Evolutionary conservation across 2,888 invertebrate genomes (phyloP).

Genomic region (Antheraea yamamai): DNA sequence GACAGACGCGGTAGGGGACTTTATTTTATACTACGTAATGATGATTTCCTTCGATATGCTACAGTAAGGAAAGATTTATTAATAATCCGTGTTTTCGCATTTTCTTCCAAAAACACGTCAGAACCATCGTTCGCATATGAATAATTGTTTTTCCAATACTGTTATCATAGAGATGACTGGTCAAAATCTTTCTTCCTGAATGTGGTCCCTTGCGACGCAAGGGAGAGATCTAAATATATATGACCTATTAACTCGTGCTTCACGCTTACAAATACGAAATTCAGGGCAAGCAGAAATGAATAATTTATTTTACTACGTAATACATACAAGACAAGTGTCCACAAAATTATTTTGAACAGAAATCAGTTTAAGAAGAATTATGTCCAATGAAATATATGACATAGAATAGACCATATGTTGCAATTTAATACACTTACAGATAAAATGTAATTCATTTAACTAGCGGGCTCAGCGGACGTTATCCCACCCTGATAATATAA

Average conservation of each 20-base stretch:
- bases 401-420: no score
- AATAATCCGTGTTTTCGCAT: background rate
- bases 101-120: background rate
- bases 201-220: background rate
- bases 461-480: no score
- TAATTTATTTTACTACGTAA: background rate
- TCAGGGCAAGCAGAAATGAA: background rate
- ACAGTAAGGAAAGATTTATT: background rate
- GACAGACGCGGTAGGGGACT: no score
- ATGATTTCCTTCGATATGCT: background rate
- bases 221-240: background rate
- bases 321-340: no score
- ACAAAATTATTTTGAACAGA: no score
- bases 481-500: no score
- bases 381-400: no score
- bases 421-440: no score
- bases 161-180: background rate
- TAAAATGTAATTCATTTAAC: no score
- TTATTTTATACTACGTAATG: no score
- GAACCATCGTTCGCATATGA: slow-evolving; percentile 1
- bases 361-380: no score
- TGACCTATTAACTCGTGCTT: background rate
- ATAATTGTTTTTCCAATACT: slow-evolving; percentile 7
- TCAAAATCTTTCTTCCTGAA: background rate
- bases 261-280: background rate